Evolutionary conservation across 2,797 vertebrate species (phyloP), one percentile per base, ranked within the genome.

Genomic region (Lerista edwardsae): DNA sequence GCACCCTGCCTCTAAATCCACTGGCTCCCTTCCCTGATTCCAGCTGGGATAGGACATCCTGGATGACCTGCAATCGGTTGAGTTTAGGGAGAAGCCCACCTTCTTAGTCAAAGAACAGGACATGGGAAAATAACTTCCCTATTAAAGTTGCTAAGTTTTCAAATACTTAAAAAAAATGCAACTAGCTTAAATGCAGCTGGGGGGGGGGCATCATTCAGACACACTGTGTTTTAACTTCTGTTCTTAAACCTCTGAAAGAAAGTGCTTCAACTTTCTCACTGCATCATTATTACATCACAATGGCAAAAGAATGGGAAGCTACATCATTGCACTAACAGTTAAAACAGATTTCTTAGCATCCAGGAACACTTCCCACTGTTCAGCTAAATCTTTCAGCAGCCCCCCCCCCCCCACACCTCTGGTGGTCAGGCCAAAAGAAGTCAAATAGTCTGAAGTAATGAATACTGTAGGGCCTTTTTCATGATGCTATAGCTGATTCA

Each of bases 391-490:
- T 92, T 84, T 90, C 93, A 14, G 14, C 51, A 17, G 51, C 11
- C 51, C 51, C 51, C 51, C 47, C 12, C 95, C 92, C 47, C 47
- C 95, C 91, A 95, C 94, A 96, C 92, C 93, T 96, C 94, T 95
- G 96, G 96, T 96, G 95, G 96, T 91, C 94, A 86, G 86, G 89
- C 84, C 83, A 82, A 84, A 92, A 91, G n/a, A 93, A 95, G 93
- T 93, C 93, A 92, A 92, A 91, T 34, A 75, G 87, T 88, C 89
- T 78, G 79, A 61, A 86, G 91, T 79, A 87, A 83, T 93, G 94
- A 65, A 61, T 92, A 93, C 88, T 94, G 94, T 91, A 94, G 94
- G 93, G 94, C 86, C 94, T 96, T 97, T 14, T 97, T 97, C 95
- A 97, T 93, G 95, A 95, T 44, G 91, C 92, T 93, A 91, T n/a